These are phyloP conservation scores for Charaxes varanes DNA, from an alignment of 1,140 invertebrate genomes.

Conservation along the genomic window DNA sequence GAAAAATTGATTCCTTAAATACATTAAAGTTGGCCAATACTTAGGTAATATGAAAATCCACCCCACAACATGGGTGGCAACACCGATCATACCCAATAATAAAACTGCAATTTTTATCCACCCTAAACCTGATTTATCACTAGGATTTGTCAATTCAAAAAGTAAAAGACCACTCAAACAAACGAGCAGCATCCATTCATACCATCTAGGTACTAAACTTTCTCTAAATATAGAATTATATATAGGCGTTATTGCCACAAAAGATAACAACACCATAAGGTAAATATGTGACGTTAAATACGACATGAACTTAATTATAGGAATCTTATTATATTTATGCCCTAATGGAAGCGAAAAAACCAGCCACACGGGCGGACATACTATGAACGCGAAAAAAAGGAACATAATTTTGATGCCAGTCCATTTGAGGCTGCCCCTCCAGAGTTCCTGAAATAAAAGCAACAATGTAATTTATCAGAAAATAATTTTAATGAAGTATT, in stretches of 20 bases:
- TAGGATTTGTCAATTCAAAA: constrained; percentile 97
- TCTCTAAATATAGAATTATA: constrained; percentile 84
- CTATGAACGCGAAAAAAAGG: constrained; percentile 92
- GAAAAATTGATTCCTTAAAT: constrained; percentile 96
- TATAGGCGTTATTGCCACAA: constrained; percentile 93
- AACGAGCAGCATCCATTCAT: constrained; percentile 96
- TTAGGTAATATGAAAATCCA: constrained; percentile 79
- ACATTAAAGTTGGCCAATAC: constrained; percentile 89
- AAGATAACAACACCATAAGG: constrained; percentile 92
- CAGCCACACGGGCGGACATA: constrained; percentile 97
- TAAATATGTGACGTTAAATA: constrained; percentile 99
- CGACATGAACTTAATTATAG: constrained; percentile 99
- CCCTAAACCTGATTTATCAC: constrained; percentile 94
- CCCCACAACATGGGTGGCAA: constrained; percentile 91
- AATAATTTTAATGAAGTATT: constrained; percentile 9
- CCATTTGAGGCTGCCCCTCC: constrained; percentile 97
- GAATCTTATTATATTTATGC: constrained; percentile 95
- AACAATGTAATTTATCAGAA: constrained; percentile 10
- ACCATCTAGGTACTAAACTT: constrained; percentile 88
- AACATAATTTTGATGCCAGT: constrained; percentile 95
- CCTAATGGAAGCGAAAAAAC: constrained; percentile 96
- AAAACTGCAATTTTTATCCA: constrained; percentile 95
- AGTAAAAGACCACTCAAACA: constrained; percentile 97
- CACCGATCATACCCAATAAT: constrained; percentile 93
- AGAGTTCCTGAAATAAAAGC: constrained; percentile 87